Evolutionary conservation across 2,888 invertebrate genomes (phyloP).

Genomic region (Spicauda simplicius): DNA sequence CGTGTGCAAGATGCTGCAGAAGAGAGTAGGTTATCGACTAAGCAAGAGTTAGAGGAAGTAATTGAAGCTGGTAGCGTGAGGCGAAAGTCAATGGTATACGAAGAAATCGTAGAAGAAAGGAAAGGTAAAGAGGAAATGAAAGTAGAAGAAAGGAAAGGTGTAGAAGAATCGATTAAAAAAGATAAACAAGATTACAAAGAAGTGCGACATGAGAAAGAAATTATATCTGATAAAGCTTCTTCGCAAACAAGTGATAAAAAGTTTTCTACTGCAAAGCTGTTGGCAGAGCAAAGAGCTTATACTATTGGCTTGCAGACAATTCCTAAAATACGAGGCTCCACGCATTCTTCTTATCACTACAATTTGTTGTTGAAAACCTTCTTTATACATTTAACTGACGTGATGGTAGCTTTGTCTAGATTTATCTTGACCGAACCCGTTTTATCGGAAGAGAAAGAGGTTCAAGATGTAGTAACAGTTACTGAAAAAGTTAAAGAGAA

Average conservation of each 20-base stretch:
- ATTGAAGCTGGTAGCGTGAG: slow-evolving; percentile 52
- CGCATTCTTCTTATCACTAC: slow-evolving; percentile 64
- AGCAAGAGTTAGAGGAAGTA: slow-evolving; percentile 49
- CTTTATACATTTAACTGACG: slow-evolving; percentile 75
- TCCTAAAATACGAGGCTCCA: slow-evolving; percentile 64
- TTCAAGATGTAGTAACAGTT: slow-evolving; percentile 6
- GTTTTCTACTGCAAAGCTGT: slow-evolving; percentile 45
- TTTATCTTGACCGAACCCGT: slow-evolving; percentile 65
- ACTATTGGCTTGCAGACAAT: slow-evolving; percentile 70
- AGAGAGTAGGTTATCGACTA: slow-evolving; percentile 48
- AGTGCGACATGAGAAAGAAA: slow-evolving; percentile 17
- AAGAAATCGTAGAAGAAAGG: slow-evolving; percentile 28
- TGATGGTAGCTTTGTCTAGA: slow-evolving; percentile 76
- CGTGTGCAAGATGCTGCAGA: slow-evolving; percentile 40
- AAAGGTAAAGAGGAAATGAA: slow-evolving; percentile 25
- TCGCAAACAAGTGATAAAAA: slow-evolving; percentile 31
- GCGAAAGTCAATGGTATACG: slow-evolving; percentile 47
- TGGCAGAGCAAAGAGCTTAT: slow-evolving; percentile 64
- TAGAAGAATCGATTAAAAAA: slow-evolving; percentile 8
- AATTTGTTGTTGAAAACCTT: slow-evolving; percentile 73
- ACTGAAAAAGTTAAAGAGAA: slow-evolving; percentile 16
- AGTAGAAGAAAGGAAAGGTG: slow-evolving; percentile 16
- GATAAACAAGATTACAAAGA: slow-evolving; percentile 34
- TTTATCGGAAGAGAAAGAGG: slow-evolving; percentile 43
- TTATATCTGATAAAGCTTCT: slow-evolving; percentile 4